phyloP scores from a whole-genome alignment of 2,888 invertebrate genomes.

The Orchesellides sinensis region DNA sequence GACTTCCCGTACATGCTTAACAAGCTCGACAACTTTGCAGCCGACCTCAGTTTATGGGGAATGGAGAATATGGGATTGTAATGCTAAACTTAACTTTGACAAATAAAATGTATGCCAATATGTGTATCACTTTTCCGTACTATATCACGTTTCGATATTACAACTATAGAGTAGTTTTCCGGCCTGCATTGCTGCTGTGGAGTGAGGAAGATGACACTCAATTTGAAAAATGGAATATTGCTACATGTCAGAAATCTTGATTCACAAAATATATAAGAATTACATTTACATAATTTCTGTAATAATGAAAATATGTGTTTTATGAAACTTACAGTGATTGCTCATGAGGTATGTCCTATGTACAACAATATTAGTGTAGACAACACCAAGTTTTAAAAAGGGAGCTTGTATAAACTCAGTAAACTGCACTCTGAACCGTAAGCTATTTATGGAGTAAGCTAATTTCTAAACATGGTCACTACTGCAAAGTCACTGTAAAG shows the following conservation, averaged over 20 bases:
- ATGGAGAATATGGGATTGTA: slow-evolving; percentile 33
- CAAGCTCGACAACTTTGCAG: slow-evolving; percentile 29
- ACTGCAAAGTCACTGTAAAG: no score
- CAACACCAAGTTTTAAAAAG: no score
- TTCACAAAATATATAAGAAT: not conserved
- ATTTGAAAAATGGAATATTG: slow-evolving; percentile 62
- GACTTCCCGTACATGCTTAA: not conserved
- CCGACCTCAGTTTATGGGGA: slow-evolving; percentile 2
- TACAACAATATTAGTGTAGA: no score
- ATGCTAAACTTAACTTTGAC: not conserved
- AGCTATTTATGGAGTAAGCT: no score
- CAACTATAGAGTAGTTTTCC: no score
- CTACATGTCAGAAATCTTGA: slow-evolving; percentile 8
- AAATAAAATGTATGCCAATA: slow-evolving; percentile 37
- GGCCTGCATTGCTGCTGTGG: slow-evolving; percentile 61
- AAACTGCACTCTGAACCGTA: no score
- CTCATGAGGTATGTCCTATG: slow-evolving; percentile 47
- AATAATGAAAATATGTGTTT: no score
- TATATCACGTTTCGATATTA: no score
- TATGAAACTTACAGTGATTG: slow-evolving; percentile 15
- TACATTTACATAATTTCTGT: not conserved
- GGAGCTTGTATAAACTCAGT: no score
- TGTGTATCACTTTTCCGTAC: no score
- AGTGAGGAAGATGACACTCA: slow-evolving; percentile 60
- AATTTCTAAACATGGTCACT: no score